These are phyloP conservation scores for Desmophyllum pertusum DNA, from an alignment of 92 coral and sea anemone species.

Conservation along the genomic window DNA sequence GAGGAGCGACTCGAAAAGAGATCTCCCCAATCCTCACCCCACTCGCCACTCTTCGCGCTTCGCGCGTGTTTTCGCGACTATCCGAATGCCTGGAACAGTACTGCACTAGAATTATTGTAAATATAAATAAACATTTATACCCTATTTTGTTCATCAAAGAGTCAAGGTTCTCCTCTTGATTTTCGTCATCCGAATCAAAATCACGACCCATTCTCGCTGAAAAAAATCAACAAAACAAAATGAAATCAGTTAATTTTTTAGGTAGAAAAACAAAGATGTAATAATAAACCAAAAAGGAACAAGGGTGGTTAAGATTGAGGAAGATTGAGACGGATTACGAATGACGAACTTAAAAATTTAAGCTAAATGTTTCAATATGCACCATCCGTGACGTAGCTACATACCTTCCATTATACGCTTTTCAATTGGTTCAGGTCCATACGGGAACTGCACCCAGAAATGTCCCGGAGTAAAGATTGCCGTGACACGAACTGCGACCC, in stretches of 20 bases:
- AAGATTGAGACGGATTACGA: not conserved
- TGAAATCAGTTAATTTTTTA: not conserved
- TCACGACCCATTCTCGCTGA: constrained; percentile 18
- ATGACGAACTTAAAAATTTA: not conserved
- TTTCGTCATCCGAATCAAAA: not conserved
- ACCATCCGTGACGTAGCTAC: too few relatives aligned
- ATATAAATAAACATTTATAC: constrained; percentile 25
- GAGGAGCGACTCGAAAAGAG: too few relatives aligned
- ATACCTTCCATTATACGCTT: constrained; percentile 85
- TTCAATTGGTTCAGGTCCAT: constrained; percentile 88
- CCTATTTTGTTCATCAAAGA: constrained; percentile 79
- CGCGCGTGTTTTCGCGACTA: too few relatives aligned
- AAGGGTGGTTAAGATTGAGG: not conserved
- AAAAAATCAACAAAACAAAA: not conserved
- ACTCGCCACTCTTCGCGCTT: too few relatives aligned
- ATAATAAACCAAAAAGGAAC: not conserved
- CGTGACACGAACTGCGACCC: constrained; percentile 94
- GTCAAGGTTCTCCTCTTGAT: constrained; percentile 72
- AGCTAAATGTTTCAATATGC: too few relatives aligned
- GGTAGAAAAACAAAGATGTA: not conserved
- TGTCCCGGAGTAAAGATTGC: constrained; percentile 96
- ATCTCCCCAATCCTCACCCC: too few relatives aligned
- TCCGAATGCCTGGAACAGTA: too few relatives aligned
- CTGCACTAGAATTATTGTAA: too few relatives aligned
- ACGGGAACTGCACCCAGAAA: constrained; percentile 98